Base-by-base conservation (phyloP, 2,797 vertebrate species). In the Dermochelys coriacea region DNA sequence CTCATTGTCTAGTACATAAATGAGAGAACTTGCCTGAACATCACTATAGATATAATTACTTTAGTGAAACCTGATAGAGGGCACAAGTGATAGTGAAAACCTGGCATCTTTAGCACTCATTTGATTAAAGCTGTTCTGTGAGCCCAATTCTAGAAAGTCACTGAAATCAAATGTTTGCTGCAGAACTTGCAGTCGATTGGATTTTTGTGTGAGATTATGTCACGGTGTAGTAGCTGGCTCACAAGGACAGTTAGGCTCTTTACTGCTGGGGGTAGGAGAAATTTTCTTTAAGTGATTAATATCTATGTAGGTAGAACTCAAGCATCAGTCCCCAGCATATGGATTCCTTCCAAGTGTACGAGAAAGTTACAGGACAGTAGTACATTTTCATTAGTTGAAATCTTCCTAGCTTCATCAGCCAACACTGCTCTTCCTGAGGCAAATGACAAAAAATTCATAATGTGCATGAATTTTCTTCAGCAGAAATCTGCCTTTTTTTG, bases 301-400 rank as follows among this genome's bases (percentile, higher is more conserved):
- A 83, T 89, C 1, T 25, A 86, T 74, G 10, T 80, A 85, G 9
- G 47, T 86, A 51, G 61, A 93, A 50, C 79, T 34, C 41, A 91
- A 91, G 64, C 52, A 87, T 34, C 41, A 74, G 50, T 85, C 41
- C 12, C 68, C 51, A 80, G 74, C 2, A 6, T 29, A 68, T 2
- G 18, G 54, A 75, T 91, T 90, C 93, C 87, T 90, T 91, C 29
- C 0, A 5, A 52, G 49, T 75, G 27, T 78, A 52, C 5, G 3
- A 88, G 79, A 94, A 71, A 88, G 64, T 3, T 85, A 49, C 52
- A 92, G 45, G 5, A 49, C 27, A 64, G 54, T 50, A 79, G 55
- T 84, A 91, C 51, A 90, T 91, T 91, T 92, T 91, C 37, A 68
- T 93, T 93, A 87, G 55, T 88, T 78, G 74, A 95, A 94, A 93